A percentile compares a stretch with the other conserved stretches of the same genome.
Evolutionary conservation across 2,888 invertebrate species (phyloP).

Genomic region (Chrysolina oricalcia): DNA sequence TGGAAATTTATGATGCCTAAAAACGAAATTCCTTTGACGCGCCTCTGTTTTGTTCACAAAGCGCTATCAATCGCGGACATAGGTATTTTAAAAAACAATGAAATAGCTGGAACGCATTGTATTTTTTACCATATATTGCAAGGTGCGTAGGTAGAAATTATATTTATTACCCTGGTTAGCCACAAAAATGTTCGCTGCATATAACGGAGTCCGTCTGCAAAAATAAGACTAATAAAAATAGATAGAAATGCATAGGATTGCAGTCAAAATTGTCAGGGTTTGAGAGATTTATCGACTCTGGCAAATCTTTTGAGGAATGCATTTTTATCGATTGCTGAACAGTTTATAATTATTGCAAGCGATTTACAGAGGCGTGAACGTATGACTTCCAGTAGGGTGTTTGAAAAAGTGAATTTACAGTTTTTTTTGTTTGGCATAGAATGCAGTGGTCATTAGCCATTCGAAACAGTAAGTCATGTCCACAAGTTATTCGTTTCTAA

Average conservation of each 20-base stretch:
- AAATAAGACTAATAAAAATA: conserved; percentile 47
- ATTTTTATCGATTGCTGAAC: conserved; percentile 32
- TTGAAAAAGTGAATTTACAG: no score
- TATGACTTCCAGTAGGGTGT: neutral
- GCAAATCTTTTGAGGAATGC: conserved; percentile 41
- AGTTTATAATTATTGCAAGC: conserved; percentile 8
- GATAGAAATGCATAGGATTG: conserved; percentile 42
- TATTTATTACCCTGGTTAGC: conserved; percentile 47
- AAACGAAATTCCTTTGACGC: neutral
- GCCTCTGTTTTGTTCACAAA: neutral
- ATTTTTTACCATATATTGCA: conserved; percentile 34
- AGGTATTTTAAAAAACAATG: conserved; percentile 12
- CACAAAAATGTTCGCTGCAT: conserved; percentile 44
- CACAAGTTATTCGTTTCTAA: no score
- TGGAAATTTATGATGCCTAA: neutral
- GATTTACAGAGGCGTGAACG: neutral
- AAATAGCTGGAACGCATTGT: conserved; percentile 36
- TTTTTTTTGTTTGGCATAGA: no score
- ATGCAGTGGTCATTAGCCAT: no score
- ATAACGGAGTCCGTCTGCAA: conserved; percentile 39
- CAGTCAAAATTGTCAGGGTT: conserved; percentile 47
- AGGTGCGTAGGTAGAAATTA: conserved; percentile 49
- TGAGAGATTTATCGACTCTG: conserved; percentile 45
- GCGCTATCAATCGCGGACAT: neutral
- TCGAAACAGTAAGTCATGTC: no score